Evolutionary conservation across 2,113 vertebrate genomes (phyloP).

Genomic region (Hirundichthys speculiger): DNA sequence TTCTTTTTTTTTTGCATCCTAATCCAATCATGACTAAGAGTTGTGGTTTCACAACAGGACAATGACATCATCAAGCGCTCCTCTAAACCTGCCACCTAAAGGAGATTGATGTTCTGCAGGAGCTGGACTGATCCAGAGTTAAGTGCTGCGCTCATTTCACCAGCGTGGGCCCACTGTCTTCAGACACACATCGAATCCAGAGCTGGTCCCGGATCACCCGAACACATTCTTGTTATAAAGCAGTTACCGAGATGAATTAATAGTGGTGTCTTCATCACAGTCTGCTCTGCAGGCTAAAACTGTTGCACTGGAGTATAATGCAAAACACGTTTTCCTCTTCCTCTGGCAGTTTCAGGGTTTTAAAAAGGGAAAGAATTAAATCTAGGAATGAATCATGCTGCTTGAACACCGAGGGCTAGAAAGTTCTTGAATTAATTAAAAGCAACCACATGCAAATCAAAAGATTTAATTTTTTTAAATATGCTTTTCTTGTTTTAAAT

Average conservation of each 20-base stretch:
- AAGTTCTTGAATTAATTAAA: too few species aligned
- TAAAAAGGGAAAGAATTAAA: too few species aligned
- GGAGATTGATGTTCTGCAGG: slow-evolving; percentile 45
- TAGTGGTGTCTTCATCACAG: background rate
- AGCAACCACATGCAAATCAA: too few species aligned
- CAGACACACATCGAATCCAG: slow-evolving; percentile 36
- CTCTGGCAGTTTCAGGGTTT: too few species aligned
- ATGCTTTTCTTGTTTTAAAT: too few species aligned
- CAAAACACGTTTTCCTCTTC: too few species aligned
- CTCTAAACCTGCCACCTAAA: slow-evolving; percentile 60
- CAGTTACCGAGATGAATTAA: background rate
- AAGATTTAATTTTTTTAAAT: too few species aligned
- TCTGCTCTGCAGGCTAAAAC: background rate
- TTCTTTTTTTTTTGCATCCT: slow-evolving; percentile 3
- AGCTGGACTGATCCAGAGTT: slow-evolving; percentile 35
- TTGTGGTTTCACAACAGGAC: slow-evolving; percentile 18
- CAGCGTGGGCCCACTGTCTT: slow-evolving; percentile 26
- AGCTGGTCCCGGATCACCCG: slow-evolving; percentile 40
- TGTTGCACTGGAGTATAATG: too few species aligned
- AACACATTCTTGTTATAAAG: slow-evolving; percentile 30
- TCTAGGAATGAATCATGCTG: too few species aligned
- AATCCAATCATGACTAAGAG: slow-evolving; percentile 45
- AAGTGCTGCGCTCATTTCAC: slow-evolving; percentile 56
- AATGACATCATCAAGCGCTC: slow-evolving; percentile 38
- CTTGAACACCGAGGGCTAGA: too few species aligned